Base-by-base conservation (phyloP, 2,888 invertebrate genomes). In the Caenorhabditis sp. region DNA sequence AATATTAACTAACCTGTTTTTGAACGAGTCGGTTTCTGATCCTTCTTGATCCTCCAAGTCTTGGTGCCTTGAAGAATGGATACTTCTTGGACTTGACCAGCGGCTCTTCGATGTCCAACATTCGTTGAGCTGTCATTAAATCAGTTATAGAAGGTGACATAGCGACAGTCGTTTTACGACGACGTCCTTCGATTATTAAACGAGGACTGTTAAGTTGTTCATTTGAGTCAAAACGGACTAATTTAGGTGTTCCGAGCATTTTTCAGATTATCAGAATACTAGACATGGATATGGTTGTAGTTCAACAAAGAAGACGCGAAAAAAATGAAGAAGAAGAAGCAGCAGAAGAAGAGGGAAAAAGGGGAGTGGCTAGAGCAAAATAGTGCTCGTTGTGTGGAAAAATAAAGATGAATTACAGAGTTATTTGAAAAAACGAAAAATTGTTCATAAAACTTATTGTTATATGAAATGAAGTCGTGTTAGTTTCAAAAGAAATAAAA, bases 11-110 rank as follows among this genome's bases (percentile, higher is more conserved):
- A 2, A 74, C 78, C 67, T 84, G 78, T 73, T 88, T 88, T 66
- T 87, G 85, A 25, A 87, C 84, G 7, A 87, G 70, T 12, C 87
- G 80, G 76, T 87, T 87, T 14, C 86, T 71, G 8, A 79, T 73
- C 17, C 82, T 20, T 63, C 76, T 64, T 14, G 77, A 76, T 8
- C 80, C 80, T 1, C 80, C 80, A 58, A 78, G 63, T 21, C 75
- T 56, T 2, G 76, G 78, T 0, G 76, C 70, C 36, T 80, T 76
- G 63, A 80, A 77, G 26, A 80, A 76, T 8, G 75, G 73, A 59
- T 75, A 70, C 38, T 76, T 77, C 62, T 74, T 79, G 50, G 67
- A 70, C 25, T 78, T 78, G 31, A 77, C 76, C 49, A 76, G 49
- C 56, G 78, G 77, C 59, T 80, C 80, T 60, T 77, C 77, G 27